Evolutionary conservation across 1,140 invertebrate genomes (phyloP).

Genomic region (Chironomus striatipennis): DNA sequence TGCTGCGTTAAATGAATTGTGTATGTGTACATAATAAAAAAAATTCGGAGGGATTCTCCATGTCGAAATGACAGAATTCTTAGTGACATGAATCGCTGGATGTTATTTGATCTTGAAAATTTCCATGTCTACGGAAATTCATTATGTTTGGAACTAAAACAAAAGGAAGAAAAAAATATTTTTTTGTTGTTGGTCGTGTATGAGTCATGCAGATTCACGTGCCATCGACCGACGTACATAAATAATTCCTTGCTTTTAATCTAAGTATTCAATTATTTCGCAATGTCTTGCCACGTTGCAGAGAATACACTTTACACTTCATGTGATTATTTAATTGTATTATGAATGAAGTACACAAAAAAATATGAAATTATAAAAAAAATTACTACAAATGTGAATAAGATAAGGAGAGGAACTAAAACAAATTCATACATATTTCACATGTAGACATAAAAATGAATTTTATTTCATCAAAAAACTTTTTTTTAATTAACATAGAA

Average conservation of each 20-base stretch:
- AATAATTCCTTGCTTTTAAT: background rate
- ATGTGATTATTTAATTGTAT: background rate
- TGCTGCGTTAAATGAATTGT: background rate
- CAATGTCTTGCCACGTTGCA: background rate
- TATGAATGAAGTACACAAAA: background rate
- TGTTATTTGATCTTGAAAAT: constrained; percentile 2
- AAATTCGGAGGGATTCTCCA: background rate
- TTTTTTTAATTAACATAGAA: background rate
- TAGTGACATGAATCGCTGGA: background rate
- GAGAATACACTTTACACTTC: background rate
- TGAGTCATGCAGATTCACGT: constrained; percentile 6
- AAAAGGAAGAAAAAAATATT: background rate
- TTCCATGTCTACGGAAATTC: background rate
- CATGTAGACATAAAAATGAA: no score
- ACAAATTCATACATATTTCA: no score
- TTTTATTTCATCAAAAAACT: background rate
- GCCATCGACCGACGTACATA: background rate
- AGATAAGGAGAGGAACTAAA: no score
- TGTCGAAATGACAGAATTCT: background rate
- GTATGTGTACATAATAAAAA: background rate
- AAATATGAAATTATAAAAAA: no score
- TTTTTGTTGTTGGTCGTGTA: background rate
- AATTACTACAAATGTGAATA: no score
- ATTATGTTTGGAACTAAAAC: background rate
- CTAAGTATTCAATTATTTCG: background rate